Base-by-base conservation (phyloP, 2,113 vertebrate genomes). In the Platycercus adscitus region DNA sequence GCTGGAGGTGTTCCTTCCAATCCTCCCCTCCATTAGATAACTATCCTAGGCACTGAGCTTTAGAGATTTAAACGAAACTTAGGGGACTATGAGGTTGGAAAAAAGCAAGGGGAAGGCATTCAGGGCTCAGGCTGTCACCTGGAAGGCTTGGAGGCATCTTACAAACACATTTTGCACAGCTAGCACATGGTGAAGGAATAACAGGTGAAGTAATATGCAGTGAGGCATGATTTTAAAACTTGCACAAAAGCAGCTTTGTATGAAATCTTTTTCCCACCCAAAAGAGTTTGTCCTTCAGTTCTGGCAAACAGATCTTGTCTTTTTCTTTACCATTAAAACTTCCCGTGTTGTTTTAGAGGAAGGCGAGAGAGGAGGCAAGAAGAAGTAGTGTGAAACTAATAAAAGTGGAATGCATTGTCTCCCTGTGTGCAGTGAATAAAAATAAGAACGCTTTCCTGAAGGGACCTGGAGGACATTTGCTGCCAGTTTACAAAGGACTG, bases 201-300 rank as follows among this genome's bases (percentile, higher is more conserved):
- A 4, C 7, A 7, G 11, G 23, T 9, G 17, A 86, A 80, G 33
- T 23, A 63, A 14, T 28, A 37, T 52, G 25, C 55, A 28, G 20
- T 50, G 41, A 52, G 16, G 10, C 11, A 81, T 81, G 24, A 43
- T 33, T 53, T 35, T 49, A 31, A 73, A 49, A n/a, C 17, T 53
- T 88, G 24, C 37, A 53, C 44, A 88, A 73, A 73, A 84, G 15
- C 37, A 86, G 15, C 10, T 81, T 37, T 15, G 7, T 55, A 46
- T 6, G 7, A 4, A 52, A 8, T 65, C 6, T 46, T 52, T 64
- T 39, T 9, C 69, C 3, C 2, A 7, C 5, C 3, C 0, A 6
- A 50, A 72, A 60, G 44, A n/a, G 4, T 31, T 83, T 83, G 4
- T 6, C 9, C 2, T 86, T 86, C 68, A 23, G 3, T 46, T 92